Conservation (phyloP, 1,140 invertebrate species). For the Stenopsyche tienmushanensis region DNA sequence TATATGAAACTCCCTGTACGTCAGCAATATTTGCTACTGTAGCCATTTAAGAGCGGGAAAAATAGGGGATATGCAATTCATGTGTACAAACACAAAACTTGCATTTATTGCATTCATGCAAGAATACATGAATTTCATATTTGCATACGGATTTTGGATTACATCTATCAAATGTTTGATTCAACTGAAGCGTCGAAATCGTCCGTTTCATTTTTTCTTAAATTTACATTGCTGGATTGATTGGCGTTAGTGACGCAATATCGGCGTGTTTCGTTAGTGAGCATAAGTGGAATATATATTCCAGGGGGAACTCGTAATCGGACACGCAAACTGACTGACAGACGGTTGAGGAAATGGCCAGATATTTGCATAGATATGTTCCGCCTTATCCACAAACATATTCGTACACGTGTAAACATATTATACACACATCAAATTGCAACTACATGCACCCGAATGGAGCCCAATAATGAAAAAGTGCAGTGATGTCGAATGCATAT, state of each 20-base stretch:
- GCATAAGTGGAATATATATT: slow-evolving; percentile 8
- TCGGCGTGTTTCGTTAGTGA: slow-evolving; percentile 20
- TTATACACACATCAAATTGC: background rate
- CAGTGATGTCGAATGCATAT: too few species aligned
- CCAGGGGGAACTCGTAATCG: slow-evolving; percentile 3
- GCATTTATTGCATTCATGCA: slow-evolving; percentile 5
- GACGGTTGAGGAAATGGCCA: slow-evolving; percentile 26
- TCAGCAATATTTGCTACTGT: background rate
- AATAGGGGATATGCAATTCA: slow-evolving; percentile 15
- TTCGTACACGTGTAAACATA: background rate
- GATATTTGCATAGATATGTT: slow-evolving; percentile 36
- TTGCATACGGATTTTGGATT: slow-evolving; percentile 6
- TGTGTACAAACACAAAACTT: background rate
- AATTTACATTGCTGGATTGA: slow-evolving; percentile 18
- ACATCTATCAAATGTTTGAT: too few species aligned
- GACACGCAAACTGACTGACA: slow-evolving; percentile 28
- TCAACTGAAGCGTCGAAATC: background rate
- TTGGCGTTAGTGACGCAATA: slow-evolving; percentile 22
- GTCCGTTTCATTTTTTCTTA: background rate
- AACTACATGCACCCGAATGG: slow-evolving; percentile 2
- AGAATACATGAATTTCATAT: background rate
- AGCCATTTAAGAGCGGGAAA: slow-evolving; percentile 16
- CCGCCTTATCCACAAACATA: slow-evolving; percentile 16
- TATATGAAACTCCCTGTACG: slow-evolving; percentile 1
- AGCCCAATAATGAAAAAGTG: too few species aligned